Conservation (phyloP, 2,113 vertebrate genomes). For the Psophia crepitans region DNA sequence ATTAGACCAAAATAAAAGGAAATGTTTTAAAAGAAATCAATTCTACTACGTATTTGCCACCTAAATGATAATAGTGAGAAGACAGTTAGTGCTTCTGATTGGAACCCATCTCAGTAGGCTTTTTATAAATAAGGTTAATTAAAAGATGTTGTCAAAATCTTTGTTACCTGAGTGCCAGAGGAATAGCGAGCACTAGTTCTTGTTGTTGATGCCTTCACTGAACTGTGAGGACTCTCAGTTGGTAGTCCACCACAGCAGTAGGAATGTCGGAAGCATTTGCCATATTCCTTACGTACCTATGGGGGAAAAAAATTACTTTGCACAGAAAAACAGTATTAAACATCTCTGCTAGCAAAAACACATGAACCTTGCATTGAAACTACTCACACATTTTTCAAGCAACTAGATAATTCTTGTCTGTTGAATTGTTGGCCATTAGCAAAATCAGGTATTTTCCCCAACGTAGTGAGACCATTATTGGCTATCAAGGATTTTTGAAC, state of each 20-base stretch:
- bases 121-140: slow-evolving; percentile 71
- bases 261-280: slow-evolving; percentile 96
- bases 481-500: background rate
- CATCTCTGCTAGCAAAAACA: background rate
- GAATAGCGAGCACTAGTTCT: slow-evolving; percentile 97
- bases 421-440: background rate
- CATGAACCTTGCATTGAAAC: background rate
- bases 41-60: slow-evolving; percentile 29
- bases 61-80: slow-evolving; percentile 53
- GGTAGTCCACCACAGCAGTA: slow-evolving; percentile 93
- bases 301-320: background rate
- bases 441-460: background rate
- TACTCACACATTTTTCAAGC: background rate
- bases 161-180: slow-evolving; percentile 95
- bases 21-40: slow-evolving; percentile 27
- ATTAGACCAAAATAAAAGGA: background rate
- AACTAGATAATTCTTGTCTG: background rate
- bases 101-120: slow-evolving; percentile 60
- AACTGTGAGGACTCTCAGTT: slow-evolving; percentile 93
- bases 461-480: background rate
- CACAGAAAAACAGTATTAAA: background rate
- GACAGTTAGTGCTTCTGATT: slow-evolving; percentile 70
- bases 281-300: slow-evolving; percentile 96
- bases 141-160: slow-evolving; percentile 60
- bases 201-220: slow-evolving; percentile 91